These are phyloP conservation scores for Brassicogethes aeneus DNA, from an alignment of 2,888 invertebrate species.

Conservation along the genomic window DNA sequence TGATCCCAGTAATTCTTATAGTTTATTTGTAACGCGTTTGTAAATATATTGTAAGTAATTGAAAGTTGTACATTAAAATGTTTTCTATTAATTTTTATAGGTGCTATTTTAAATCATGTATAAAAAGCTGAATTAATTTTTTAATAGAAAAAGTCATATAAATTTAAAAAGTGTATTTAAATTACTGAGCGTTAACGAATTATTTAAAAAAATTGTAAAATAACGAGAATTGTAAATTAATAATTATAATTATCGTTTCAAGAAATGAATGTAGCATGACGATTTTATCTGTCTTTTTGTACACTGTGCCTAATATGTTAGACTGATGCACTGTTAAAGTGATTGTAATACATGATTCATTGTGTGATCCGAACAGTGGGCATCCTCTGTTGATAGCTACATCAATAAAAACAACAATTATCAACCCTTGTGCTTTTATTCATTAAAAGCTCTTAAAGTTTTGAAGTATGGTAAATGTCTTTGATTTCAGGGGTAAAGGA, in stretches of 20 bases:
- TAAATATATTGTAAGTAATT: slow-evolving; percentile 5
- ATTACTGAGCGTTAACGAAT: neutral
- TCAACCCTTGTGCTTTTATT: no score
- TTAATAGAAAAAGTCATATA: no score
- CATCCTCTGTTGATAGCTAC: slow-evolving; percentile 38
- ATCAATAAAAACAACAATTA: slow-evolving; percentile 35
- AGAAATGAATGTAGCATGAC: slow-evolving; percentile 31
- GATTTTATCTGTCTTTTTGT: slow-evolving; percentile 29
- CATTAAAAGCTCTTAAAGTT: no score
- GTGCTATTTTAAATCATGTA: slow-evolving; percentile 2
- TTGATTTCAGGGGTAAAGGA: no score
- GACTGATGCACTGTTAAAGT: slow-evolving; percentile 25
- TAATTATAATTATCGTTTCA: slow-evolving; percentile 4
- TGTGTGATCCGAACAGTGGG: slow-evolving; percentile 39
- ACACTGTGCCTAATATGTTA: slow-evolving; percentile 40
- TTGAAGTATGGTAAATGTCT: no score
- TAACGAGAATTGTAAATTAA: no score
- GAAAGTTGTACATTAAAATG: slow-evolving; percentile 8
- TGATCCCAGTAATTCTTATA: no score
- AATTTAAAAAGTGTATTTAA: no score
- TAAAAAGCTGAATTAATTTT: no score
- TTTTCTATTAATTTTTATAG: slow-evolving; percentile 6
- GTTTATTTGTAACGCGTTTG: no score
- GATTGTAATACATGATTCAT: slow-evolving; percentile 21
- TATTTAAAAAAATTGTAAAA: slow-evolving; percentile 7